Conservation (phyloP, 1,140 invertebrate species). For the Lineus longissimus region DNA sequence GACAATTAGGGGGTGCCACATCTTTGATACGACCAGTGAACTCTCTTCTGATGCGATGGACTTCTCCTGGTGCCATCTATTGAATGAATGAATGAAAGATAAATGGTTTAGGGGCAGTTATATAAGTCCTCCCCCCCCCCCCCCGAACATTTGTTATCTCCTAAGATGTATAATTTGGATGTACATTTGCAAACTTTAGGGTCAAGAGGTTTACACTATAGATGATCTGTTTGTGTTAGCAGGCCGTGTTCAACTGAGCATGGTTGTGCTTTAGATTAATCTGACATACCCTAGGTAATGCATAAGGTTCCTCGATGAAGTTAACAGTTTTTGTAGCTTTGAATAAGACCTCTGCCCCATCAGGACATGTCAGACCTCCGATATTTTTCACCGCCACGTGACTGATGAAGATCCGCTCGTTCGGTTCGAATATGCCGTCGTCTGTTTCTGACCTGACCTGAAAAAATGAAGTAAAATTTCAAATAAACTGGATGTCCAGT, state of each 20-base stretch:
- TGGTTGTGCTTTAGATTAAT: too few species aligned
- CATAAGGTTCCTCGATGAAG: not conserved
- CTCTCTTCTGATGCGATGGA: not conserved
- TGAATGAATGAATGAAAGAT: too few species aligned
- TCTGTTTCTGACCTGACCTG: not conserved
- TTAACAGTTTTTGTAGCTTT: not conserved
- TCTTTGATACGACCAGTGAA: conserved; percentile 1
- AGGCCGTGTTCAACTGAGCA: too few species aligned
- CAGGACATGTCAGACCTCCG: not conserved
- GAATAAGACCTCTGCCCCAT: not conserved
- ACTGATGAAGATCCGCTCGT: not conserved
- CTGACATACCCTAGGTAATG: not conserved
- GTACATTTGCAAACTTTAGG: too few species aligned
- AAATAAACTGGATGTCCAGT: too few species aligned
- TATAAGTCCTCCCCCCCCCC: too few species aligned
- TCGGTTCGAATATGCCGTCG: conserved; percentile 5
- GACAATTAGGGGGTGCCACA: conserved; percentile 2
- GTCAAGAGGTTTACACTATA: too few species aligned
- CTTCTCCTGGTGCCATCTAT: too few species aligned
- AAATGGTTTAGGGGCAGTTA: too few species aligned
- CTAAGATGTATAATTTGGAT: too few species aligned
- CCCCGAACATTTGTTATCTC: too few species aligned
- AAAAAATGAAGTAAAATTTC: not conserved
- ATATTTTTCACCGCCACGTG: conserved; percentile 1
- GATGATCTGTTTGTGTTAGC: too few species aligned